phyloP scores from a whole-genome alignment of 2,888 invertebrate species.

The Cotesia congregata region DNA sequence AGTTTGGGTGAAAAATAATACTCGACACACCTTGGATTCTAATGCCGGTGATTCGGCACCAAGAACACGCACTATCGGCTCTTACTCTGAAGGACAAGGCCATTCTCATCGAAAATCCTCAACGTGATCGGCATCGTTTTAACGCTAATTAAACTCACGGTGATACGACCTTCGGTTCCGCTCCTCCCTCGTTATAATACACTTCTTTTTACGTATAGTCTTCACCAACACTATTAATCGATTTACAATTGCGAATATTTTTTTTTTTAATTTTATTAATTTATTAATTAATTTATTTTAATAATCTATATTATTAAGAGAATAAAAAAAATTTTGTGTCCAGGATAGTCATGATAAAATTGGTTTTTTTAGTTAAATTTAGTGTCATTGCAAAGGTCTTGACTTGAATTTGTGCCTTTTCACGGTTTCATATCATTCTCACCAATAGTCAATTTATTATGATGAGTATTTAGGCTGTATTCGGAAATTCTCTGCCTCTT shows the following conservation, averaged over 20 bases:
- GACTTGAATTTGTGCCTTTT: no score
- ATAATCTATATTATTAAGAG: no score
- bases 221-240: not conserved
- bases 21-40: slow-evolving; percentile 19
- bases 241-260: not conserved
- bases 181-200: not conserved
- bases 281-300: not conserved
- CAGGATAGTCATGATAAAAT: no score
- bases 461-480: no score
- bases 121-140: slow-evolving; percentile 29
- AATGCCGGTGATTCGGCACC: slow-evolving; percentile 20
- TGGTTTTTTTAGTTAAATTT: no score
- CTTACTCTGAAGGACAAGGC: slow-evolving; percentile 32
- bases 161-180: not conserved
- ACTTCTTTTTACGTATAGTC: not conserved
- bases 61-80: slow-evolving; percentile 27
- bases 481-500: no score
- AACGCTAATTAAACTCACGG: slow-evolving; percentile 11
- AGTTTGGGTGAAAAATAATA: slow-evolving; percentile 9
- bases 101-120: slow-evolving; percentile 28
- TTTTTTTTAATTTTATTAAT: not conserved
- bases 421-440: no score
- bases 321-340: no score
- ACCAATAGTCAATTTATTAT: no score
- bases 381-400: no score